Evolutionary conservation across 2,888 invertebrate genomes (phyloP).

Genomic region (Nephrotoma flavescens): DNA sequence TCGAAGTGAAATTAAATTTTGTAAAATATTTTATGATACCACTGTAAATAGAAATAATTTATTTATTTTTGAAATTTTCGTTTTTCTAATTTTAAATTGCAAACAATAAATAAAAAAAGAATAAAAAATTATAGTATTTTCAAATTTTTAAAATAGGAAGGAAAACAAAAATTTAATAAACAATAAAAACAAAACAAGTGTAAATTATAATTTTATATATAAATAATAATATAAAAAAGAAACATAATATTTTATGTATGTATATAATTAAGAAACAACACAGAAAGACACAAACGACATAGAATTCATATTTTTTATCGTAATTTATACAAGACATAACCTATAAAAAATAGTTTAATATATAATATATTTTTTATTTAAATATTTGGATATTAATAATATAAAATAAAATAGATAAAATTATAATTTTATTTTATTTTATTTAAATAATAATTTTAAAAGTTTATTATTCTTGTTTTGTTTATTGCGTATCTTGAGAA

Average conservation of each 20-base stretch:
- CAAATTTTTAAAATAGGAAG: background rate
- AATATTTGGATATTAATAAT: background rate
- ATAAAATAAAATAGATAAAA: background rate
- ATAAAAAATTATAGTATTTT: background rate
- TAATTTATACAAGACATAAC: slow-evolving; percentile 5
- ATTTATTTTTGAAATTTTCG: background rate
- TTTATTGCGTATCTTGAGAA: background rate
- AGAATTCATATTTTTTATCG: slow-evolving; percentile 1
- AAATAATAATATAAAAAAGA: background rate
- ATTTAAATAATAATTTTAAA: background rate
- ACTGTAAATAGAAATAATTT: background rate
- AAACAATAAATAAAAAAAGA: background rate
- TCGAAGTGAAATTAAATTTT: too few relatives aligned
- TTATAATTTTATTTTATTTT: background rate
- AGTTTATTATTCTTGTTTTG: background rate
- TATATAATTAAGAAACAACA: slow-evolving; percentile 7
- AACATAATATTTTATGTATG: background rate
- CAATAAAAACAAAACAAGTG: background rate
- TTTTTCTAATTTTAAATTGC: background rate
- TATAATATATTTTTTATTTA: background rate
- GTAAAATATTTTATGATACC: background rate
- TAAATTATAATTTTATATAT: background rate
- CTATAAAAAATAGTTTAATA: background rate
- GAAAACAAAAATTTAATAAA: background rate
- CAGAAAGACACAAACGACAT: slow-evolving; percentile 11